These are phyloP conservation scores for Formica exsecta DNA, from an alignment of 1,140 invertebrate genomes.

Conservation along the genomic window DNA sequence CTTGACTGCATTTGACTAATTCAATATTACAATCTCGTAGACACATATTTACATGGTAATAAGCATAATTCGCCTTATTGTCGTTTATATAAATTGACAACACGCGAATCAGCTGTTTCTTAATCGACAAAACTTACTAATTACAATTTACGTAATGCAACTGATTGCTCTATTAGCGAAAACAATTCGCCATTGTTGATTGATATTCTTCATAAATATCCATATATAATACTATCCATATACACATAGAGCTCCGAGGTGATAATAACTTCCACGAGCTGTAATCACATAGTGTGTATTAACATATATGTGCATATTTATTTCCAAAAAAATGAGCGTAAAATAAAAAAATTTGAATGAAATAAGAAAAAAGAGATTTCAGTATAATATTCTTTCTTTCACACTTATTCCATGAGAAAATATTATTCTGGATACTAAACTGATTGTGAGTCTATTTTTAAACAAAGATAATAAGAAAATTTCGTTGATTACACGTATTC, in stretches of 20 bases:
- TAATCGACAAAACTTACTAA: conserved; percentile 2
- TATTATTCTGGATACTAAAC: neutral
- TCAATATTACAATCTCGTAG: neutral
- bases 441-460: neutral
- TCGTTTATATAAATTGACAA: conserved; percentile 21
- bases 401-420: neutral
- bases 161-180: neutral
- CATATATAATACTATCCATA: conserved; percentile 71
- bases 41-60: neutral
- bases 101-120: neutral
- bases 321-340: neutral
- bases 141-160: neutral
- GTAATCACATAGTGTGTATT: conserved; percentile 66
- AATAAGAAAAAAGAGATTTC: conserved; percentile 3
- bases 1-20: conserved; percentile 7
- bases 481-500: neutral
- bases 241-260: conserved; percentile 80
- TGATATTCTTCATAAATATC: neutral
- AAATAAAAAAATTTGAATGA: conserved; percentile 5
- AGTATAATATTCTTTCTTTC: neutral
- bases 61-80: neutral
- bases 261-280: conserved; percentile 79
- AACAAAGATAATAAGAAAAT: neutral
- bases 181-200: neutral
- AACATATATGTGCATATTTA: neutral